Evolutionary conservation across 2,797 vertebrate species (phyloP).

Genomic region (Rhinatrema bivittatum): DNA sequence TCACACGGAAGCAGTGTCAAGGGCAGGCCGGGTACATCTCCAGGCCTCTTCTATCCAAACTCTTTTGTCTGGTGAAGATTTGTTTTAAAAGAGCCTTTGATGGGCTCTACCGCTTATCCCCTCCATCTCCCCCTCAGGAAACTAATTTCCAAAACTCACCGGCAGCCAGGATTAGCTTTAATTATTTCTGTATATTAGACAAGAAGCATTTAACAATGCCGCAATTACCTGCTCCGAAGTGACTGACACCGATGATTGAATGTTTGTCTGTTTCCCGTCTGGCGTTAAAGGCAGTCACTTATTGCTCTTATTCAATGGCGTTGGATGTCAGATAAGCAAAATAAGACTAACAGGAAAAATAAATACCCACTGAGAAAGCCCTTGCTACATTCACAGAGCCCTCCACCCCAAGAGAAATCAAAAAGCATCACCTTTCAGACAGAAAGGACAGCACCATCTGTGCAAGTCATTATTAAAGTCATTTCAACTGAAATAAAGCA

Average conservation of each 20-base stretch:
- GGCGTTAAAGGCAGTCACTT: neutral
- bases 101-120: constrained; percentile 1
- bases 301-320: constrained; percentile 8
- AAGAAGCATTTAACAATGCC: neutral
- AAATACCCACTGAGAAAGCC: constrained; percentile 16
- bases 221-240: neutral
- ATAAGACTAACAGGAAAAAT: constrained; percentile 8
- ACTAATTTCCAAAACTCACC: constrained; percentile 6
- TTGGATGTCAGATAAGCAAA: constrained; percentile 20
- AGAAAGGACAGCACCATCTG: constrained; percentile 39
- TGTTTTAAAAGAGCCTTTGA: neutral
- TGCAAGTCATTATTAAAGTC: constrained; percentile 22
- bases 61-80: neutral
- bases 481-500: constrained; percentile 30
- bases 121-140: neutral
- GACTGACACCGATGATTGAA: neutral
- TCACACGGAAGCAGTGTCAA: constrained; percentile 1
- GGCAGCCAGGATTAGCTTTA: too few species aligned
- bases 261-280: neutral
- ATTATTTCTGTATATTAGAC: neutral
- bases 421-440: constrained; percentile 28
- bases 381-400: constrained; percentile 10
- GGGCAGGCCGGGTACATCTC: constrained; percentile 4
- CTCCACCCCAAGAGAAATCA: constrained; percentile 32
- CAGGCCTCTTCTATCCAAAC: neutral